phyloP scores from a whole-genome alignment of 2,797 vertebrate genomes.

The Acanthopagrus latus region DNA sequence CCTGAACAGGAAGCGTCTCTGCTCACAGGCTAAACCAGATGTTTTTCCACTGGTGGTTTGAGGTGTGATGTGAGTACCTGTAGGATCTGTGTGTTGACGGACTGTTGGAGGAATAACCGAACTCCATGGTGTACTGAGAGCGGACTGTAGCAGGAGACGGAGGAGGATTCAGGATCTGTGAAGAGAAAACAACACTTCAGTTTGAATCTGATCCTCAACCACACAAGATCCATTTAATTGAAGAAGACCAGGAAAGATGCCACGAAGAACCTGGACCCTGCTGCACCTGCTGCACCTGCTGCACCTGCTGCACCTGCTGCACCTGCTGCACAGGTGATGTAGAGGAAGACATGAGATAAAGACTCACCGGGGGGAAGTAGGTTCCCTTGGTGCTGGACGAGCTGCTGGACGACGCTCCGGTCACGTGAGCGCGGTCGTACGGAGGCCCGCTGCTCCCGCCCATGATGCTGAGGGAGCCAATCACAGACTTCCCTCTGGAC shows the following conservation, averaged over 20 bases:
- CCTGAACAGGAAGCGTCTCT: too few species aligned
- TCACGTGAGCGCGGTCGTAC: conserved; percentile 97
- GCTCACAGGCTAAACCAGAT: too few species aligned
- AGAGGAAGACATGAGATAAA: not conserved
- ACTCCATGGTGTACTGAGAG: conserved; percentile 98
- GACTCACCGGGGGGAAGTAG: conserved; percentile 94
- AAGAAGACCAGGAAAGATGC: too few species aligned
- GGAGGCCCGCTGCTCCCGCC: conserved; percentile 96
- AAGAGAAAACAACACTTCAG: not conserved
- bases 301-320: too few species aligned
- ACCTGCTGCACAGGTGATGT: too few species aligned
- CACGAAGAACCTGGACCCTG: too few species aligned
- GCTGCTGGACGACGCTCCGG: conserved; percentile 97
- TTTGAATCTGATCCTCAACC: not conserved
- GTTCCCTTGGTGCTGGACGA: conserved; percentile 98
- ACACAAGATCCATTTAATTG: too few species aligned
- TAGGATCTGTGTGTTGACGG: conserved; percentile 97
- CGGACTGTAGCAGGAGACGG: conserved; percentile 96
- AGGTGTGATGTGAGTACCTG: conserved; percentile 80
- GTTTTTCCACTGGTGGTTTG: too few species aligned
- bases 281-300: too few species aligned
- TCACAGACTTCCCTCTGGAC: conserved; percentile 97
- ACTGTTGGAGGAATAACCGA: conserved; percentile 97
- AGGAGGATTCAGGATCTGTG: conserved; percentile 96
- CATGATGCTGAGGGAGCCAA: conserved; percentile 98